These are phyloP conservation scores for Cartodere bifasciata DNA, from an alignment of 2,888 invertebrate species.

Conservation along the genomic window DNA sequence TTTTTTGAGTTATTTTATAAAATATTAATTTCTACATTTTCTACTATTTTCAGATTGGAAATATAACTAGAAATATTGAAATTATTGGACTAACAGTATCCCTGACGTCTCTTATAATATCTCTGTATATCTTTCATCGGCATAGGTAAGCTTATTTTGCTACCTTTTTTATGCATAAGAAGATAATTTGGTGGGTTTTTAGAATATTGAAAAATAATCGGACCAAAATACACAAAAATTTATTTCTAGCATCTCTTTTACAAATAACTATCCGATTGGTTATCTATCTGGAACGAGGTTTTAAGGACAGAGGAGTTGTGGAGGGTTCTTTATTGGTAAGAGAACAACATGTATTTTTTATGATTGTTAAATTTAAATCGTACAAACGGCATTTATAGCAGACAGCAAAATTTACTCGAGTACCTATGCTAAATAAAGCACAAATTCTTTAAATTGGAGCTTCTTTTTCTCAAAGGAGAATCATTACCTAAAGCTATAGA, in stretches of 20 bases:
- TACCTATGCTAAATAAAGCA: too few species aligned
- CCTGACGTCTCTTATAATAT: conserved; percentile 57
- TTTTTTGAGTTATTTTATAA: too few species aligned
- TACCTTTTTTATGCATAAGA: conserved; percentile 6
- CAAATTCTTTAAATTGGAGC: too few species aligned
- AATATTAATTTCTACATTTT: too few species aligned
- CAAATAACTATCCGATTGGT: conserved; percentile 62
- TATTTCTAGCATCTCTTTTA: conserved; percentile 69
- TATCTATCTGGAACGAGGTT: conserved; percentile 65
- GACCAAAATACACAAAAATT: conserved; percentile 74
- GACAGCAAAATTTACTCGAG: too few species aligned
- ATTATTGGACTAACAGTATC: conserved; percentile 71
- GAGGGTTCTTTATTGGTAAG: too few species aligned
- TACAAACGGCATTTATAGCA: too few species aligned
- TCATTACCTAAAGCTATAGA: too few species aligned
- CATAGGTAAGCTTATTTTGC: conserved; percentile 50
- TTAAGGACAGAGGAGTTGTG: too few species aligned
- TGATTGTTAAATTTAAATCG: too few species aligned
- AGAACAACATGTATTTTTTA: too few species aligned
- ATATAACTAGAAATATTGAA: conserved; percentile 63
- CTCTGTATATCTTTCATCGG: conserved; percentile 67
- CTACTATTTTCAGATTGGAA: conserved; percentile 54
- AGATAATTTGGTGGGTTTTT: conserved; percentile 19
- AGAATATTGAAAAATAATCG: conserved; percentile 70
- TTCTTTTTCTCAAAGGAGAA: too few species aligned